Conservation (phyloP, 1,140 invertebrate genomes). For the Scaptomyza montana region DNA sequence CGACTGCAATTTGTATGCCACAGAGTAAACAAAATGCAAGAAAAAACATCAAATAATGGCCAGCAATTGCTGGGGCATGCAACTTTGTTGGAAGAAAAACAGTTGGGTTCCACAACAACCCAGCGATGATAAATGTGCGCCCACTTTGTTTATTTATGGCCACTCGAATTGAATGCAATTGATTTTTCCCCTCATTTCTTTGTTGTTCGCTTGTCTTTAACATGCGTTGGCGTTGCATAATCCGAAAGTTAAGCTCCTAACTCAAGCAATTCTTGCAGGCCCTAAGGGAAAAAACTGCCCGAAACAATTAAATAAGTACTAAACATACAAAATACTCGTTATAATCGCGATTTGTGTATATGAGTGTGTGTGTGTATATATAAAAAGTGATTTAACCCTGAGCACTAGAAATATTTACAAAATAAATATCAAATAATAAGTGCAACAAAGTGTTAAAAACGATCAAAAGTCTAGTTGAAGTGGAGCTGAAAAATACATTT, state of each 20-base stretch:
- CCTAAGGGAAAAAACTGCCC: slow-evolving; percentile 45
- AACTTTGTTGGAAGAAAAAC: slow-evolving; percentile 17
- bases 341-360: slow-evolving; percentile 29
- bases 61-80: slow-evolving; percentile 17
- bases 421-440: slow-evolving; percentile 42
- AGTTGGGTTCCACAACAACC: slow-evolving; percentile 25
- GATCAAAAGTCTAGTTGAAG: slow-evolving; percentile 12
- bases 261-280: slow-evolving; percentile 49
- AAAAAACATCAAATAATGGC: slow-evolving; percentile 28
- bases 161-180: slow-evolving; percentile 79
- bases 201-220: neutral
- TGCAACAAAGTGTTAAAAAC: slow-evolving; percentile 52
- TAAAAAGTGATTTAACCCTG: slow-evolving; percentile 54
- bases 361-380: slow-evolving; percentile 47
- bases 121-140: slow-evolving; percentile 70
- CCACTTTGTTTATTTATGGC: slow-evolving; percentile 69
- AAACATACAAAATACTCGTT: slow-evolving; percentile 29
- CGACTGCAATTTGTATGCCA: slow-evolving; percentile 65
- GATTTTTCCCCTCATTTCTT: slow-evolving; percentile 54
- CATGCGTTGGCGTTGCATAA: slow-evolving; percentile 75
- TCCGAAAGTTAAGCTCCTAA: slow-evolving; percentile 25
- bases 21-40: neutral
- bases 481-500: slow-evolving; percentile 26
- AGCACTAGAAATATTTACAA: slow-evolving; percentile 54
- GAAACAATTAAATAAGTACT: slow-evolving; percentile 37